phyloP scores from a whole-genome alignment of 2,797 vertebrate genomes.

The Pangasius mekongensis region DNA sequence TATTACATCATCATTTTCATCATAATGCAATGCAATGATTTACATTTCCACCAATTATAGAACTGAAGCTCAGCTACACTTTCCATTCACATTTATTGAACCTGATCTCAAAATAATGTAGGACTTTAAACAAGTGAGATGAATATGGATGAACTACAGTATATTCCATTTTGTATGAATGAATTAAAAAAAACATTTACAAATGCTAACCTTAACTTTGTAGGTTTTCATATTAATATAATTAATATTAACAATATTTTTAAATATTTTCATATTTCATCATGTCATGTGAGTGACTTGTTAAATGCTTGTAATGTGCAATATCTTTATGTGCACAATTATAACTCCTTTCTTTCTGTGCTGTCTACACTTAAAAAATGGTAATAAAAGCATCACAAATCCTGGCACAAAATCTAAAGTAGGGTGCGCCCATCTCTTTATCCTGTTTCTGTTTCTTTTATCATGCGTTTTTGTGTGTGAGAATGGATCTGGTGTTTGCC shows the following conservation, averaged over 20 bases:
- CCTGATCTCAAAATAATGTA: background rate
- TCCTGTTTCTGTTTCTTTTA: constrained; percentile 23
- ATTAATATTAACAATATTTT: no score
- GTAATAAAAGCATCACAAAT: constrained; percentile 3
- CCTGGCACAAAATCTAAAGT: background rate
- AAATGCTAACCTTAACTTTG: background rate
- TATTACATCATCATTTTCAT: background rate
- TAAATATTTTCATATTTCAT: background rate
- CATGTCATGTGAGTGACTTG: background rate
- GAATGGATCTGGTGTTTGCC: constrained; percentile 29
- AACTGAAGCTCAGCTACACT: background rate
- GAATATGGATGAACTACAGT: background rate
- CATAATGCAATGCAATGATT: background rate
- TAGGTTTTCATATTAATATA: background rate
- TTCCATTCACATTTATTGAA: background rate
- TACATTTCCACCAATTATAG: background rate
- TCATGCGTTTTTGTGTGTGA: constrained; percentile 50
- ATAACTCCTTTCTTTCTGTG: background rate
- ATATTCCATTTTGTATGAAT: background rate
- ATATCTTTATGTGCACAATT: background rate
- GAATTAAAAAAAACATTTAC: background rate
- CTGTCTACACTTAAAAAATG: background rate
- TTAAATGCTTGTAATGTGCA: background rate
- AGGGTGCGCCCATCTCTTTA: constrained; percentile 22
- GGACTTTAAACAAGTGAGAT: background rate